Evolutionary conservation across 2,888 invertebrate species (phyloP).

Genomic region (Apodemia hepburni): DNA sequence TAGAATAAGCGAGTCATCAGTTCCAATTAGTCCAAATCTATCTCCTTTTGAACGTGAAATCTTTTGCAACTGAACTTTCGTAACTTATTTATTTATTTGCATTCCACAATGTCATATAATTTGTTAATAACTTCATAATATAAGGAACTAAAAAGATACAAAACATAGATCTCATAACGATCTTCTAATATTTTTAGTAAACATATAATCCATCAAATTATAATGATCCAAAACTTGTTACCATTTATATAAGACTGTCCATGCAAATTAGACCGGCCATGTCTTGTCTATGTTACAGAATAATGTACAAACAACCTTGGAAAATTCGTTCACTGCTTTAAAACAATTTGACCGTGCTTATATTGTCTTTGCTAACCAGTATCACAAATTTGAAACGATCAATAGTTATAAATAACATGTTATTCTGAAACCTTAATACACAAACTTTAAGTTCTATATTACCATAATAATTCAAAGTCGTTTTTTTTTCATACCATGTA

Average conservation of each 20-base stretch:
- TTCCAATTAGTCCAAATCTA: no score
- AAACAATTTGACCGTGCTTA: neutral
- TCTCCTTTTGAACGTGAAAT: no score
- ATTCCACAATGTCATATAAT: no score
- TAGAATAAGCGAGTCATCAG: no score
- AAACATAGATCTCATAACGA: no score
- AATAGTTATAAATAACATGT: neutral
- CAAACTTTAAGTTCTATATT: constrained; percentile 1
- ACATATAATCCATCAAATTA: neutral
- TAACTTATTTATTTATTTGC: no score
- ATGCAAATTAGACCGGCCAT: neutral
- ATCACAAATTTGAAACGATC: neutral
- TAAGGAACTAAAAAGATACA: no score
- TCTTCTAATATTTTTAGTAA: no score
- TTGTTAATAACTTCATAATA: no score
- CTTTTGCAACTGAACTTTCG: no score
- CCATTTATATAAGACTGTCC: neutral
- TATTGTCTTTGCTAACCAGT: neutral
- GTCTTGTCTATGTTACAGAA: neutral
- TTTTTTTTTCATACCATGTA: constrained; percentile 19
- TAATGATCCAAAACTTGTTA: constrained; percentile 8
- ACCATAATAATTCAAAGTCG: constrained; percentile 14
- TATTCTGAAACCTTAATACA: constrained; percentile 6
- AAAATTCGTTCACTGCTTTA: neutral
- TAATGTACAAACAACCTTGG: constrained; percentile 1